A percentile compares a stretch with the other conserved stretches of the same genome.
These are phyloP conservation scores for Aplysia californica DNA, from an alignment of 1,140 invertebrate genomes.

Conservation along the genomic window DNA sequence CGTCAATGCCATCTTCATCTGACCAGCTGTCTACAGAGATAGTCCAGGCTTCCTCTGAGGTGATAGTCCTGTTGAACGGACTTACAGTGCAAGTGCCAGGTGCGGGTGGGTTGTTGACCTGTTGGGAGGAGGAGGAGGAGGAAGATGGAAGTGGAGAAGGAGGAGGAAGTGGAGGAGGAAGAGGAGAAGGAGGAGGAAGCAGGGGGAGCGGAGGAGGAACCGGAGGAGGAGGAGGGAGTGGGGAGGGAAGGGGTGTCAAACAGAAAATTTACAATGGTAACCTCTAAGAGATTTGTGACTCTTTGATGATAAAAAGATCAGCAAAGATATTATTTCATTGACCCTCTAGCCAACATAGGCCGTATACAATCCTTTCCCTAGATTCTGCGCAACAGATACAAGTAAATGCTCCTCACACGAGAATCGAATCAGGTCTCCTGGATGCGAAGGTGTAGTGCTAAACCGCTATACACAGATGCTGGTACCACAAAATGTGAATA, in stretches of 20 bases:
- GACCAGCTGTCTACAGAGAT: constrained; percentile 44
- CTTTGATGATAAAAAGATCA: no score
- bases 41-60: constrained; percentile 32
- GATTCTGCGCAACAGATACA: no score
- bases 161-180: background rate
- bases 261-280: no score
- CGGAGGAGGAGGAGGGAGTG: background rate
- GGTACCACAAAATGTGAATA: no score
- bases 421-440: no score
- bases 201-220: background rate
- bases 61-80: constrained; percentile 35
- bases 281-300: no score
- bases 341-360: no score
- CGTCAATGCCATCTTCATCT: constrained; percentile 47
- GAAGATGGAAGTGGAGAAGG: background rate
- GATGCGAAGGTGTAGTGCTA: no score
- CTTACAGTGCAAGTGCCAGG: constrained; percentile 50
- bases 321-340: no score
- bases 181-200: constrained; percentile 1
- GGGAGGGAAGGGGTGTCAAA: background rate
- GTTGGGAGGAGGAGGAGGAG: constrained; percentile 31
- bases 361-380: no score
- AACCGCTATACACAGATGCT: no score
- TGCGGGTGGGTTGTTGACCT: constrained; percentile 44
- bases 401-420: no score